Evolutionary conservation across 2,113 vertebrate genomes (phyloP).

Genomic region (Corynorhinus townsendii): DNA sequence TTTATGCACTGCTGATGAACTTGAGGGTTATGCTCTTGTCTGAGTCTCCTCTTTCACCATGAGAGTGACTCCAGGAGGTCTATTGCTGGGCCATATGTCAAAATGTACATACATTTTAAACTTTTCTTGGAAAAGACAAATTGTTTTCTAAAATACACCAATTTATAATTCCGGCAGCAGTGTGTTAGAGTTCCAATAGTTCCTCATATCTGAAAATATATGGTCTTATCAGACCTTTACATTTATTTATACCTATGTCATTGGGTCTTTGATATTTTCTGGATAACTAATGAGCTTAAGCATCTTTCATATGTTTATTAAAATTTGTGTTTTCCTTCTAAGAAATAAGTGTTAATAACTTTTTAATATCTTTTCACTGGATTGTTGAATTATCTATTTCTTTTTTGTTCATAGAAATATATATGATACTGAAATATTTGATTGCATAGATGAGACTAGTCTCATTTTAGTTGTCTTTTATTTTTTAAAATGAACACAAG

Average conservation of each 20-base stretch:
- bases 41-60: background rate
- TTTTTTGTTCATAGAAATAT: background rate
- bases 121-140: background rate
- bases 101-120: background rate
- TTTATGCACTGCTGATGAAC: background rate
- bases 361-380: background rate
- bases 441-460: background rate
- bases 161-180: background rate
- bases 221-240: background rate
- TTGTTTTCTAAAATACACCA: background rate
- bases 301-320: background rate
- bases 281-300: background rate
- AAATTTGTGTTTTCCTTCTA: background rate
- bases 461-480: background rate
- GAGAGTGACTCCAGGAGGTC: background rate
- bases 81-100: background rate
- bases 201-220: background rate
- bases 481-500: background rate
- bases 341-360: slow-evolving; percentile 12
- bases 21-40: background rate
- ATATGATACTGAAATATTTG: background rate
- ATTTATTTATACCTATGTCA: background rate
- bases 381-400: background rate
- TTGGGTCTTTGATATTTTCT: background rate
- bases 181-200: background rate